These are phyloP conservation scores for Troides helena DNA, from an alignment of 2,888 invertebrate species.

Conservation along the genomic window DNA sequence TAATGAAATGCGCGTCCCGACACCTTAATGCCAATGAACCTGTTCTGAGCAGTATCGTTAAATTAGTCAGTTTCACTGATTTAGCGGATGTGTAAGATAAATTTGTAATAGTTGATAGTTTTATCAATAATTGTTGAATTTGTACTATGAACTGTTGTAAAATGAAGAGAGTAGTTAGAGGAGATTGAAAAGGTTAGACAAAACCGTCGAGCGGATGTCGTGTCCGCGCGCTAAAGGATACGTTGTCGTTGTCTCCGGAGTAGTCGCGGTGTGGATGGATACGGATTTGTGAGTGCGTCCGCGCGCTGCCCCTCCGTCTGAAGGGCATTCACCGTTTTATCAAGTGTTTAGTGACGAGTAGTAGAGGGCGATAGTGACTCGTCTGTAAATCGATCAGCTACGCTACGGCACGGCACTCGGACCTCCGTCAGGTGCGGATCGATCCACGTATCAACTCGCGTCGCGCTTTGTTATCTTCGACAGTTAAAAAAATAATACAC, in stretches of 20 bases:
- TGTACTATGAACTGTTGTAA: too few species aligned
- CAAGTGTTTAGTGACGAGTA: constrained; percentile 31
- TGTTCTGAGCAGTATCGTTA: constrained; percentile 13
- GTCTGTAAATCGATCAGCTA: constrained; percentile 2
- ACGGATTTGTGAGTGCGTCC: not conserved
- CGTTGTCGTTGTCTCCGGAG: not conserved
- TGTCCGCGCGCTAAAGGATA: too few species aligned
- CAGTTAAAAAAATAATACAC: constrained; percentile 7
- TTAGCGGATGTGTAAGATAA: too few species aligned
- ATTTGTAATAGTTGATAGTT: too few species aligned
- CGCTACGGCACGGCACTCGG: not conserved
- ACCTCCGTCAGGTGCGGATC: not conserved
- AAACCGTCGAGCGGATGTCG: too few species aligned
- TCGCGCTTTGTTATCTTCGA: not conserved
- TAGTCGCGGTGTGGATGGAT: too few species aligned
- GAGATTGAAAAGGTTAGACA: too few species aligned
- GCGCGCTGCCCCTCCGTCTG: constrained; percentile 22
- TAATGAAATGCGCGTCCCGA: too few species aligned
- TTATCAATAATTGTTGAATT: too few species aligned
- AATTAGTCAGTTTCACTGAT: not conserved
- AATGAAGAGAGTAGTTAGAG: too few species aligned
- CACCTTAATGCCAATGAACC: constrained; percentile 7
- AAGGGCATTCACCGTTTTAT: constrained; percentile 39
- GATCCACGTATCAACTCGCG: too few species aligned
- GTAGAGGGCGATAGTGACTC: constrained; percentile 26